Base-by-base conservation (phyloP, 2,888 invertebrate species). In the Orthonevra nobilis region DNA sequence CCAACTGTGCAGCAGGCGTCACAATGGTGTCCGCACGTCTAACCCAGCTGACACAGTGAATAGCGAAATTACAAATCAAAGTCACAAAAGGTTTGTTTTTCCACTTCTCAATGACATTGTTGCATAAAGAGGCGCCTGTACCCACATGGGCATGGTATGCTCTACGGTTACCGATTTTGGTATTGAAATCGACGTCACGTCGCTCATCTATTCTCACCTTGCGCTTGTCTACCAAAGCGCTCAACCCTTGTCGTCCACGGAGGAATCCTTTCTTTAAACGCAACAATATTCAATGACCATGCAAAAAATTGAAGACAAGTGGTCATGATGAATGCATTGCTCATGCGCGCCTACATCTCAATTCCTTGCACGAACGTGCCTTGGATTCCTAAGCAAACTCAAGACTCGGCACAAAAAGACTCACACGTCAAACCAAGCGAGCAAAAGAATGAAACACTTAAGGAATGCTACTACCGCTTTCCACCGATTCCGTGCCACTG, bases 311-410 rank as follows among this genome's bases (percentile, higher is more conserved):
- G 17, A 34, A 10, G 26, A n/a, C 48, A 63, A 48, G 61, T 69
- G 42, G 58, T 72, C 72, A 64, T 72, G 77, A 72, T 72, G 48
- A 79, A 72, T 77, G 77, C 64, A 38, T 20, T 60, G 66, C 50
- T 58, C 50, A 60, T 50, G 48, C 58, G 64, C 77, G 77, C 64
- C 77, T 79, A 79, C 72, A 66, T 79, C 64, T 79, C 72, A 79
- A 79, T 77, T 77, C 72, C 36, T 28, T 28, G 40, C 61, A 69
- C 52, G 60, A 54, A 72, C 72, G 77, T 79, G 72, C 60, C 32
- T 72, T 52, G 77, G 40, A 79, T 79, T 61, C 74, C 38, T 54
- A 69, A 74, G 46, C 38, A 23, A 28, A 10, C 30, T n/a, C n/a
- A n/a, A n/a, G n/a, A n/a, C n/a, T n/a, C n/a, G n/a, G n/a, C n/a